Percentiles rank a stretch among this genome's conserved stretches.
Evolutionary conservation across 2,113 vertebrate genomes (phyloP).

Genomic region (Epinephelus moara): DNA sequence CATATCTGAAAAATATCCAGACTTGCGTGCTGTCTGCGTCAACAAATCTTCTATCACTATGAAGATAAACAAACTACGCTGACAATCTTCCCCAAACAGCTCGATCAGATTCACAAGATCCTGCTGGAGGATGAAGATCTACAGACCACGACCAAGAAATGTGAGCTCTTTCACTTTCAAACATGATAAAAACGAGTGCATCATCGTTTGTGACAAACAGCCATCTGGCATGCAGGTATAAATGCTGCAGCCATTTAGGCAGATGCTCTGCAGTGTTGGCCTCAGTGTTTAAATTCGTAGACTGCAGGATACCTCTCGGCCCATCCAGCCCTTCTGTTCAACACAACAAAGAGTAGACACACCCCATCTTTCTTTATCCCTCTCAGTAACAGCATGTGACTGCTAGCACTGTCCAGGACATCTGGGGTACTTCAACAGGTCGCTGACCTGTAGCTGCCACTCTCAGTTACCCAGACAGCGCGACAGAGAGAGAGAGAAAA

Average conservation of each 20-base stretch:
- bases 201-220: not conserved
- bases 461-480: constrained; percentile 7
- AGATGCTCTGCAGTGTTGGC: constrained; percentile 26
- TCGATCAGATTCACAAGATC: not conserved
- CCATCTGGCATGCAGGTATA: constrained; percentile 36
- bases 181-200: not conserved
- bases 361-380: not conserved
- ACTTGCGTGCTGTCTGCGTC: constrained; percentile 3
- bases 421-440: constrained; percentile 37
- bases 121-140: constrained; percentile 3
- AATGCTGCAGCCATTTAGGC: not conserved
- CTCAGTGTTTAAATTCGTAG: constrained; percentile 8
- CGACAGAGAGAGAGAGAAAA: not conserved
- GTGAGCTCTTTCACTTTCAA: constrained; percentile 9
- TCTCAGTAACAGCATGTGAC: constrained; percentile 25
- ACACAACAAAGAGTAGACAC: not conserved
- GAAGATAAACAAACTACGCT: constrained; percentile 35
- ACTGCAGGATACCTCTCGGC: not conserved
- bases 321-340: not conserved
- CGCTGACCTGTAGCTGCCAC: constrained; percentile 35
- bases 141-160: not conserved
- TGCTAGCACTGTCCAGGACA: constrained; percentile 11
- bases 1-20: constrained; percentile 27
- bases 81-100: constrained; percentile 23
- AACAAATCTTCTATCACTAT: constrained; percentile 36